phyloP scores from a whole-genome alignment of 2,888 invertebrate genomes.

The Agrochola lychnidis region DNA sequence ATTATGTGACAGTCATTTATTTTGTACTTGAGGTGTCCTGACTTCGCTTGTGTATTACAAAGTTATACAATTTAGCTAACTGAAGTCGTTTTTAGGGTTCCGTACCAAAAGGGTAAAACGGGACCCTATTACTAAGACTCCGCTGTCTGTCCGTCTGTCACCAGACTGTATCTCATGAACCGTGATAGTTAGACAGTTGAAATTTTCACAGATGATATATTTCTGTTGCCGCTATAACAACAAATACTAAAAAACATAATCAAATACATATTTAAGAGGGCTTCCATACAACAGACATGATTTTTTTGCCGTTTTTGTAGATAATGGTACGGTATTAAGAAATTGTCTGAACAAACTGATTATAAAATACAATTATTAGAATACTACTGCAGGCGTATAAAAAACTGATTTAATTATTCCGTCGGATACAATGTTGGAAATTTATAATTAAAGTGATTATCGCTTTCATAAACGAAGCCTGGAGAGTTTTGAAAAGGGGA shows the following conservation, averaged over 20 bases:
- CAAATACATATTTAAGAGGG: too few relatives aligned
- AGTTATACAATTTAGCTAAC: neutral
- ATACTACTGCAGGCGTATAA: neutral
- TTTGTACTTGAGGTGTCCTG: conserved; percentile 5
- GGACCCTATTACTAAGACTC: too few relatives aligned
- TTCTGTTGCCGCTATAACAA: too few relatives aligned
- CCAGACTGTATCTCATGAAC: too few relatives aligned
- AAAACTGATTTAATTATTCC: conserved; percentile 12
- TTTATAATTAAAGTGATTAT: conserved; percentile 38
- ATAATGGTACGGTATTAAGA: neutral
- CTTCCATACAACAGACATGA: too few relatives aligned
- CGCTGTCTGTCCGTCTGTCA: too few relatives aligned
- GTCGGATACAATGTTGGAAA: conserved; percentile 11
- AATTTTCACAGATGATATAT: too few relatives aligned
- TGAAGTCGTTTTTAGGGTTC: too few relatives aligned
- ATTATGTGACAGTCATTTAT: conserved; percentile 31
- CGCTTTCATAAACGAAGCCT: conserved; percentile 13
- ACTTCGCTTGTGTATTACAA: neutral
- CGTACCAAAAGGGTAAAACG: too few relatives aligned
- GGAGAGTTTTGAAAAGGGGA: conserved; percentile 7
- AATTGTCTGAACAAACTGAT: neutral
- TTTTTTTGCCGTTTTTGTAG: too few relatives aligned
- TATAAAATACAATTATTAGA: conserved; percentile 10
- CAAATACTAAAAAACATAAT: too few relatives aligned
- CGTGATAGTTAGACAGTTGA: too few relatives aligned